Conservation (phyloP, 2,888 invertebrate species). For the Entomobrya proxima region DNA sequence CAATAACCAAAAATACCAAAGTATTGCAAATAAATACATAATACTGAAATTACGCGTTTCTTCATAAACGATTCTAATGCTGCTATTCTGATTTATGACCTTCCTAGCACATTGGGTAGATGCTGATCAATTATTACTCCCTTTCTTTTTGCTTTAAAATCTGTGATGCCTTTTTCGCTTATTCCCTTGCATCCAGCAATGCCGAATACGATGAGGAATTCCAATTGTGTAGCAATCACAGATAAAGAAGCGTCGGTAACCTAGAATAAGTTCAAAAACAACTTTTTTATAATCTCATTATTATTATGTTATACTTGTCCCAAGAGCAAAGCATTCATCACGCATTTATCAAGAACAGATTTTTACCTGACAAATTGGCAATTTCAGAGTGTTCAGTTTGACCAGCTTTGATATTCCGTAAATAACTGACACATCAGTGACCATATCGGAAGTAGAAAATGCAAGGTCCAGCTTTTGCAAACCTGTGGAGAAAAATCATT, state of each 20-base stretch:
- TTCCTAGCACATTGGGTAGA: conserved; percentile 8
- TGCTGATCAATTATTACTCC: not conserved
- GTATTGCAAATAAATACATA: too few species aligned
- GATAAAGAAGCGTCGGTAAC: conserved; percentile 53
- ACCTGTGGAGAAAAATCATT: conserved; percentile 18
- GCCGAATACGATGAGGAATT: conserved; percentile 26
- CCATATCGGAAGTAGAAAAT: not conserved
- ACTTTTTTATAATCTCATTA: not conserved
- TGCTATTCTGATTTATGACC: too few species aligned
- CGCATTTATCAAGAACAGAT: not conserved
- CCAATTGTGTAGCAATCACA: conserved; percentile 26
- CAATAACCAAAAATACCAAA: too few species aligned
- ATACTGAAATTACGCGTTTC: too few species aligned
- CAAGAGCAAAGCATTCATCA: not conserved
- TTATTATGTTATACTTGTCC: not conserved
- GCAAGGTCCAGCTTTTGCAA: conserved; percentile 55
- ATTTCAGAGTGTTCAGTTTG: conserved; percentile 37
- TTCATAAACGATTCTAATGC: too few species aligned
- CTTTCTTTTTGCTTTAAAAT: not conserved
- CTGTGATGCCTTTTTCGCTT: not conserved
- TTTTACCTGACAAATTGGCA: conserved; percentile 62
- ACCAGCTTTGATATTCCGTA: conserved; percentile 50
- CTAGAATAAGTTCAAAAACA: conserved; percentile 27
- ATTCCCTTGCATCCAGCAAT: conserved; percentile 46
- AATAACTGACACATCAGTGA: conserved; percentile 56